Evolutionary conservation across 2,888 invertebrate genomes (phyloP).

Genomic region (Pristionchus exspectatus): DNA sequence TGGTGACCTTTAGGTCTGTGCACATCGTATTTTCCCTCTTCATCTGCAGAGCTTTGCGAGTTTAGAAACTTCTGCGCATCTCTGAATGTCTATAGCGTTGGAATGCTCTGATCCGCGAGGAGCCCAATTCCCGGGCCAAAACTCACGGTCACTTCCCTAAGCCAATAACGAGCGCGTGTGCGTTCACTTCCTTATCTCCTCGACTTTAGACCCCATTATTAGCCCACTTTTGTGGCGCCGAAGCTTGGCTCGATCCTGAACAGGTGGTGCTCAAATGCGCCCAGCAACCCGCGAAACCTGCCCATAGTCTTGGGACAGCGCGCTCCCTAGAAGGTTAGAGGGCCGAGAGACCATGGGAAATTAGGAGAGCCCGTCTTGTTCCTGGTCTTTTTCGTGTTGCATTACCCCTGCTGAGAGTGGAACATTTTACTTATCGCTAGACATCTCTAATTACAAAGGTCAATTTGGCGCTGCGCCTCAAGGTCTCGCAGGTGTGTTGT

Average conservation of each 20-base stretch:
- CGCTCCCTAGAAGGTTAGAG: neutral
- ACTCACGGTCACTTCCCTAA: neutral
- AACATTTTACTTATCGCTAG: slow-evolving; percentile 46
- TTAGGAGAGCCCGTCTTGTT: neutral
- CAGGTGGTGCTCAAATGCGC: neutral
- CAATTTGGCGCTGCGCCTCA: slow-evolving; percentile 15
- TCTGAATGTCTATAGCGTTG: too few relatives aligned
- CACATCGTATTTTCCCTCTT: neutral
- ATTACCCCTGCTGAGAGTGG: neutral
- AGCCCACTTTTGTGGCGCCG: neutral
- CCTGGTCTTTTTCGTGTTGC: slow-evolving; percentile 5
- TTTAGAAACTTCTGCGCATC: too few relatives aligned
- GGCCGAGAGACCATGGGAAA: neutral
- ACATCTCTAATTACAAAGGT: slow-evolving; percentile 48
- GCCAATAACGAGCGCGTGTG: neutral
- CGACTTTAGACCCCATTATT: neutral
- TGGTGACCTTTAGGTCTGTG: neutral
- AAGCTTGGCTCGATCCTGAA: neutral
- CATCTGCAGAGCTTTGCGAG: too few relatives aligned
- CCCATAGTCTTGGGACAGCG: neutral
- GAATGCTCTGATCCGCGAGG: neutral
- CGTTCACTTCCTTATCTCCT: neutral
- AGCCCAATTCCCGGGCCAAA: neutral
- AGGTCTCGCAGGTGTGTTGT: slow-evolving; percentile 27
- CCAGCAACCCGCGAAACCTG: neutral